Evolutionary conservation across 2,797 vertebrate species (phyloP).

Genomic region (Aselliscus stoliczkanus): DNA sequence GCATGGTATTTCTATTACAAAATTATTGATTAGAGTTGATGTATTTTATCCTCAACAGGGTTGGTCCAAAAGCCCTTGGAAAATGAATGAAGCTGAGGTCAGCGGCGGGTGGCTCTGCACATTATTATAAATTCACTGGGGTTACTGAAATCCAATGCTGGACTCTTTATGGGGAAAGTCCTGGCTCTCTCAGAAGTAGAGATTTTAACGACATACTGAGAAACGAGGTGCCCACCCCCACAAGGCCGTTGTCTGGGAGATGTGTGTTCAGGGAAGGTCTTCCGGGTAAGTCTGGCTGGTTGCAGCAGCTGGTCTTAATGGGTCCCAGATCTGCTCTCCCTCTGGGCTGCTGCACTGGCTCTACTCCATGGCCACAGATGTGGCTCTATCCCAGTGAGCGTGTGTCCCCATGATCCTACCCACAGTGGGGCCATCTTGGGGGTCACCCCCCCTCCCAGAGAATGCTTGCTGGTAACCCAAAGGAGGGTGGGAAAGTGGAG

Average conservation of each 20-base stretch:
- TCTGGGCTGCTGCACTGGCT: not conserved
- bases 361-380: not conserved
- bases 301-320: not conserved
- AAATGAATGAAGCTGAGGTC: slow-evolving; percentile 64
- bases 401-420: not conserved
- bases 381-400: not conserved
- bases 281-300: not conserved
- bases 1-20: slow-evolving; percentile 79
- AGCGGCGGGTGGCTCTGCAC: slow-evolving; percentile 27
- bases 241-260: not conserved
- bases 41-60: slow-evolving; percentile 78
- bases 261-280: not conserved
- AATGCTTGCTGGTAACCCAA: not conserved
- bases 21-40: slow-evolving; percentile 83
- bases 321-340: not conserved
- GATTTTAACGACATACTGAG: not conserved
- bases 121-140: slow-evolving; percentile 53
- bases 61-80: slow-evolving; percentile 61
- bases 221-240: not conserved
- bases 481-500: not conserved
- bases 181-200: slow-evolving; percentile 16
- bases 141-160: slow-evolving; percentile 45
- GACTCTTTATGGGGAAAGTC: not conserved
- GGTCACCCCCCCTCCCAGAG: not conserved
- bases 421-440: not conserved